Evolutionary conservation across 1,140 invertebrate genomes (phyloP), one percentile per base, ranked within the genome.

Genomic region (Aphaenogaster floridana): DNA sequence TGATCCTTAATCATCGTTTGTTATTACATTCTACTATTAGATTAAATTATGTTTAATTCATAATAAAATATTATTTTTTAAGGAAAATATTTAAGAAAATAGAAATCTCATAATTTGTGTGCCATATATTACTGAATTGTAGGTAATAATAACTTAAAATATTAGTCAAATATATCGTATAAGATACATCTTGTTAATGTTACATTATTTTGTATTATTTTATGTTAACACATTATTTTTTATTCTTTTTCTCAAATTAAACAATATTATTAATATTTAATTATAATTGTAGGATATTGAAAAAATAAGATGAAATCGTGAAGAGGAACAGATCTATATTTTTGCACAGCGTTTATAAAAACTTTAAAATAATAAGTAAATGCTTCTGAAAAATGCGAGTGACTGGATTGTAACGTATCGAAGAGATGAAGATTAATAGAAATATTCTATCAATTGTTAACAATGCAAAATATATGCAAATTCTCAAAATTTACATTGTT

Each of bases 371-470:
- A 63, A 63, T 28, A 63, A 63, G 9, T 59, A 72, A 91, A 90
- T 80, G 61, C 63, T 59, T 84, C 28, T 2, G 17, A 69, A 64
- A 90, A 87, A 89, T 86, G 81, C 52, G 7, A 39, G 9, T 77
- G 17, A 81, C 3, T 57, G 9, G 6, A 71, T 69, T 63, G 13
- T 74, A 50, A 77, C 2, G 3, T 0, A 28, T 42, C 52, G 4
- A 15, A 34, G 13, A 69, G 6, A 2, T 45, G 6, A 52, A 57
- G 17, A 79, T 17, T 39, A 63, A 5, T 15, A 45, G 1, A 64
- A 11, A 11, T 48, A 28, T 0, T 61, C 6, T 72, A 71, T 54
- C 17, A 61, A 34, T 63, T 11, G 2, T 28, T 45, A 78, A 78
- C 15, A 64, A 36, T 50, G 21, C 48, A 36, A 9, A 34, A 79